Evolutionary conservation across 1,140 invertebrate species (phyloP), one percentile per base, ranked within the genome.

Genomic region (Lasioglossum albipes): DNA sequence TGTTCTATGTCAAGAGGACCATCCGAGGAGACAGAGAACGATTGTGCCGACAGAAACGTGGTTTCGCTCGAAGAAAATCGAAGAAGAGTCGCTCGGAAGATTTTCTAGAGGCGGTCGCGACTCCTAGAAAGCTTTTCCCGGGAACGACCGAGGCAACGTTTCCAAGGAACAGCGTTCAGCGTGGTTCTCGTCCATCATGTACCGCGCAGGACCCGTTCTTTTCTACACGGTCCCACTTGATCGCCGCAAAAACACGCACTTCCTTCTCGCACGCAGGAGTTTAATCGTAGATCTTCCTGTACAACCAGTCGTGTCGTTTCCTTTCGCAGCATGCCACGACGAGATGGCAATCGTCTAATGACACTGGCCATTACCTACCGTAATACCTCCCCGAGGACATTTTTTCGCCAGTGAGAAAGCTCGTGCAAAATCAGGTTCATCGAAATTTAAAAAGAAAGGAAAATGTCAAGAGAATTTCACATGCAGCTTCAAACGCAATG

Each of bases 241-340:
- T 61, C 41, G 42, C 73, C 42, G 42, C 64, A 80, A 75, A 80
- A 80, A 75, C 62, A 57, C 36, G 65, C 65, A 42, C 73, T 22
- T 66, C 49, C 41, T 42, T 70, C 13, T 75, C 65, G 54, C 64
- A 65, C 72, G 27, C 4, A 42, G n/a, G 62, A 62, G 64, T 75
- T 80, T 75, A 69, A 80, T 80, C 79, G 79, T 68, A 42, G 65
- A 75, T 80, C 79, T 75, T 80, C 72, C 65, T 68, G 72, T 62
- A 80, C 73, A 42, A 68, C 61, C 76, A 49, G 68, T 75, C 65
- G 49, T 27, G 65, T 27, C 78, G 52, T 74, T 69, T 80, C 64
- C 73, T 74, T 79, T 79, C 49, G 41, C 27, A 67, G 36, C 22
- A 79, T 66, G 36, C 20, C 71, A 20, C 42, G 22, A 41, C 68